Conservation (phyloP, 53 echinoderm and acorn worm species). For the Luidia sarsii region DNA sequence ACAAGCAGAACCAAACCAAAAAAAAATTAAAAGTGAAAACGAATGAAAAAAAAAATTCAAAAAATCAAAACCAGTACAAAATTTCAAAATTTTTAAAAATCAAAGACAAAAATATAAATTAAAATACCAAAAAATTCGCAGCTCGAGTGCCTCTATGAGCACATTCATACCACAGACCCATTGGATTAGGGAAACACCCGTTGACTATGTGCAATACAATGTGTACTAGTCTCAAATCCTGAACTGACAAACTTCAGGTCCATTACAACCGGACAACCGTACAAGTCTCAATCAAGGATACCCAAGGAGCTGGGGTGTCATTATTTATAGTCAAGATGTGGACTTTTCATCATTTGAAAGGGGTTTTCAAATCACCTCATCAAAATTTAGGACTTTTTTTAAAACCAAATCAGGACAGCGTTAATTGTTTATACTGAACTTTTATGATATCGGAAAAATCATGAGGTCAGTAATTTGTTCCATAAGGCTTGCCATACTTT, state of each 20-base stretch:
- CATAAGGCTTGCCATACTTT: neutral
- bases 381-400: neutral
- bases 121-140: too few species aligned
- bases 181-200: neutral
- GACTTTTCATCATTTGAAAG: neutral
- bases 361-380: neutral
- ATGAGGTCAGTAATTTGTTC: neutral
- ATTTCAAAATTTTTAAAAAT: too few species aligned
- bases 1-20: neutral
- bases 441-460: neutral
- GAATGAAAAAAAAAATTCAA: neutral
- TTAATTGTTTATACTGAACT: neutral
- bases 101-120: too few species aligned
- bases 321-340: neutral
- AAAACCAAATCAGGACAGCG: neutral
- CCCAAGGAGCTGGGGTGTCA: neutral
- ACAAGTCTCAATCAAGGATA: neutral
- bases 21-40: neutral
- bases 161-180: neutral
- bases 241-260: neutral
- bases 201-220: conserved; percentile 16
- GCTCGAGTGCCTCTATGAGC: too few species aligned
- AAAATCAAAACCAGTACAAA: too few species aligned
- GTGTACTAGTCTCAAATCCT: neutral
- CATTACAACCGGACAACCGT: too few species aligned